These are phyloP conservation scores for Oxygymnocypris stewartii DNA, from an alignment of 2,113 vertebrate species.

Conservation along the genomic window DNA sequence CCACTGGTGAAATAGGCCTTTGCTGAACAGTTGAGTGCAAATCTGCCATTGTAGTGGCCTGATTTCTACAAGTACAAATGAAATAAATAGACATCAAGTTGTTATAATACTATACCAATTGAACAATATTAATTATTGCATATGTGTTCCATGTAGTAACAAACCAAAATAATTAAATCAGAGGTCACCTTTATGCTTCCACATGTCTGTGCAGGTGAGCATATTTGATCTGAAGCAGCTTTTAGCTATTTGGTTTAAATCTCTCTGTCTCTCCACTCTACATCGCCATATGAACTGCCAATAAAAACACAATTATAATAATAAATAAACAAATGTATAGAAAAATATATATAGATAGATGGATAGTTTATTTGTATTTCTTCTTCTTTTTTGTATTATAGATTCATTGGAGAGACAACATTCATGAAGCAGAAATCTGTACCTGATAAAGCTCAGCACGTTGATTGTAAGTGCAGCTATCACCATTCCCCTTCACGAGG, in stretches of 20 bases:
- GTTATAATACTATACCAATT: not conserved
- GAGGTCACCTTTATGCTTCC: slow-evolving; percentile 43
- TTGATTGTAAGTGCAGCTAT: not conserved
- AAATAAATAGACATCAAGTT: slow-evolving; percentile 4
- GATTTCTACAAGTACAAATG: slow-evolving; percentile 26
- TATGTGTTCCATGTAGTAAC: not conserved
- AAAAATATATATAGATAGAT: too few species aligned
- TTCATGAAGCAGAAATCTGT: not conserved
- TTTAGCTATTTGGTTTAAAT: not conserved
- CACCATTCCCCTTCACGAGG: not conserved
- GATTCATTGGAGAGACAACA: not conserved
- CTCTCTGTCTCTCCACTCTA: not conserved
- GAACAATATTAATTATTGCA: not conserved
- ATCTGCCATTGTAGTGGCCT: not conserved
- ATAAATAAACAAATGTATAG: too few species aligned
- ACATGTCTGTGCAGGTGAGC: not conserved
- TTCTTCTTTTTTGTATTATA: not conserved
- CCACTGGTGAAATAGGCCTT: slow-evolving; percentile 46
- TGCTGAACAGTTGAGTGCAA: not conserved
- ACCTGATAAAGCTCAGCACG: slow-evolving; percentile 11
- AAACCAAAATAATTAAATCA: not conserved
- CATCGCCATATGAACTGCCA: not conserved
- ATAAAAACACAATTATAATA: not conserved
- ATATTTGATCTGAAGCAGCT: not conserved
- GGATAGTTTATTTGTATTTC: not conserved